Conservation (phyloP, 2,797 vertebrate genomes). For the Erpetoichthys calabaricus region DNA sequence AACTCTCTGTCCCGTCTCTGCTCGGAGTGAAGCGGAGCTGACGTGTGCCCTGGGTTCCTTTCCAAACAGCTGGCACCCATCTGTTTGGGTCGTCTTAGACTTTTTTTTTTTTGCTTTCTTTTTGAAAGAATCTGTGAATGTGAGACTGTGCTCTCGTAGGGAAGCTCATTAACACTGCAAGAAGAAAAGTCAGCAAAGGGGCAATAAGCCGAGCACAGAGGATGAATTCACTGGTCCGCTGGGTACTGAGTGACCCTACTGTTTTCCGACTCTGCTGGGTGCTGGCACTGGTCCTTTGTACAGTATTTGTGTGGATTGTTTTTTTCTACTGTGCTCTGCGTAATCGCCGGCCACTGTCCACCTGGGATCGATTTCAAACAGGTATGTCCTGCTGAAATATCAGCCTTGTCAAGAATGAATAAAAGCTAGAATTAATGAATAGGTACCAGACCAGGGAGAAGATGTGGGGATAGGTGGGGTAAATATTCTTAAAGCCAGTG, state of each 20-base stretch:
- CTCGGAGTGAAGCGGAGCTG: background rate
- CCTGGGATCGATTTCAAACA: slow-evolving; percentile 4
- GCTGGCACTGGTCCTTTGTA: slow-evolving; percentile 5
- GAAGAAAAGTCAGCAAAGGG: slow-evolving; percentile 18
- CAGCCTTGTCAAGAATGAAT: no score
- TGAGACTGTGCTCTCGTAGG: slow-evolving; percentile 33
- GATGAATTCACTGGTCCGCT: slow-evolving; percentile 3
- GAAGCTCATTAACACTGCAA: slow-evolving; percentile 22
- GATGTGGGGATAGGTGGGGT: no score
- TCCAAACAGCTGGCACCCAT: slow-evolving; percentile 59
- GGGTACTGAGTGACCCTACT: slow-evolving; percentile 4
- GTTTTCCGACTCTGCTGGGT: slow-evolving; percentile 7
- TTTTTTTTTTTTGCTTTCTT: slow-evolving; percentile 40
- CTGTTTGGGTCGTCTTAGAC: slow-evolving; percentile 36
- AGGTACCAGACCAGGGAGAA: no score
- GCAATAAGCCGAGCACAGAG: slow-evolving; percentile 29
- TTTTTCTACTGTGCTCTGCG: slow-evolving; percentile 9
- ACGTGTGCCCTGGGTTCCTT: slow-evolving; percentile 35
- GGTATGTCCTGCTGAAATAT: slow-evolving; percentile 2
- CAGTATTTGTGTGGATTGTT: slow-evolving; percentile 6
- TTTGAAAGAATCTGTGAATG: slow-evolving; percentile 41
- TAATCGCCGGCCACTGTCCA: background rate
- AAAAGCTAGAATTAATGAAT: no score
- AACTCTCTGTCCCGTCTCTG: background rate
- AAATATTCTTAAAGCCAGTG: no score